phyloP scores from a whole-genome alignment of 92 coral and sea anemone genomes.

The Nematostella vectensis region DNA sequence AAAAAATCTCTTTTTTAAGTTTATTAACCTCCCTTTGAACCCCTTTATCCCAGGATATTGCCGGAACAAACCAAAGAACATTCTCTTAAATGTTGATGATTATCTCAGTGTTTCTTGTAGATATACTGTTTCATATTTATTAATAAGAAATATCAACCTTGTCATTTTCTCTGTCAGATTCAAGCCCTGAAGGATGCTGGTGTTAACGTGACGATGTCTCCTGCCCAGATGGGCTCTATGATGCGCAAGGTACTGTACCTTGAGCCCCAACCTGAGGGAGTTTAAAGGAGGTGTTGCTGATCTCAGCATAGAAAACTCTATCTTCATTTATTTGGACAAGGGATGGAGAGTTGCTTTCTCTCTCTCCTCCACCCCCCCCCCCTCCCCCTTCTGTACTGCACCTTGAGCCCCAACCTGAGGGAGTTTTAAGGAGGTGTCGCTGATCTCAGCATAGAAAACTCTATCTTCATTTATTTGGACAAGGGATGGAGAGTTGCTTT shows the following conservation, averaged over 20 bases:
- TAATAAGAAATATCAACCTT: too few species aligned
- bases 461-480: neutral
- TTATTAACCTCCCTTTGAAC: too few species aligned
- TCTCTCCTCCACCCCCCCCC: too few species aligned
- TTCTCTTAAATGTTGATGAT: too few species aligned
- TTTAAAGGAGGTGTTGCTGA: neutral
- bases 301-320: neutral
- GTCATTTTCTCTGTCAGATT: slow-evolving; percentile 49
- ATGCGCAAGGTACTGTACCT: slow-evolving; percentile 71
- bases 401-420: neutral
- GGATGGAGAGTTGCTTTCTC: too few species aligned
- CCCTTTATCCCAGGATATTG: too few species aligned
- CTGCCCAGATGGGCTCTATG: slow-evolving; percentile 95
- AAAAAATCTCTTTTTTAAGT: too few species aligned
- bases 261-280: neutral
- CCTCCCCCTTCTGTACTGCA: too few species aligned
- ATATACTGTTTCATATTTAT: too few species aligned
- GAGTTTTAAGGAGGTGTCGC: neutral
- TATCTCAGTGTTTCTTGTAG: too few species aligned
- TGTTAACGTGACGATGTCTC: slow-evolving; percentile 81
- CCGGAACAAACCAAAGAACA: too few species aligned
- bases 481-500: too few species aligned
- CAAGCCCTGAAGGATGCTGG: slow-evolving; percentile 90
- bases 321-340: neutral
- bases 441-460: neutral